phyloP scores from a whole-genome alignment of 2,797 vertebrate genomes.

The Clarias fuscus region DNA sequence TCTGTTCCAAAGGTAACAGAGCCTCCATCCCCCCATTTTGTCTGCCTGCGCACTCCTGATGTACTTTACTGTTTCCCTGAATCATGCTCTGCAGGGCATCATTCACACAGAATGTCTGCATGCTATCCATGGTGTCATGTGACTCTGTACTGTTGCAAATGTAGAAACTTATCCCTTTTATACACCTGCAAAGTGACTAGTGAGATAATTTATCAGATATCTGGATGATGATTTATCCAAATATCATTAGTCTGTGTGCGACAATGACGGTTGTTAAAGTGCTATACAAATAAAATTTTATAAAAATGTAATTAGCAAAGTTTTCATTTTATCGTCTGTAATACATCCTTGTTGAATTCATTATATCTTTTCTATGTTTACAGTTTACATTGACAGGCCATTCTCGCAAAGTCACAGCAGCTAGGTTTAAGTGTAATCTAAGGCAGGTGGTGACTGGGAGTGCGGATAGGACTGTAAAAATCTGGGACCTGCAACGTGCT shows the following conservation, averaged over 20 bases:
- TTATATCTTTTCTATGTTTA: constrained; percentile 15
- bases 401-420: constrained; percentile 85
- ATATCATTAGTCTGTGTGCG: too few relatives aligned
- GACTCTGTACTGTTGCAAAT: constrained; percentile 1
- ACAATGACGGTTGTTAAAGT: too few relatives aligned
- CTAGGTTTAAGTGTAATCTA: constrained; percentile 77
- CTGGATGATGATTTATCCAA: neutral
- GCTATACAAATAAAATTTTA: too few relatives aligned
- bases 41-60: constrained; percentile 14
- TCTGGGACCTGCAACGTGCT: constrained; percentile 83
- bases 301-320: too few relatives aligned
- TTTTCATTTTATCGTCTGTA: neutral
- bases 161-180: constrained; percentile 16
- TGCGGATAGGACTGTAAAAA: constrained; percentile 80
- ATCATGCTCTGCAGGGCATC: constrained; percentile 42
- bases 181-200: neutral
- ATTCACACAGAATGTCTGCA: constrained; percentile 23
- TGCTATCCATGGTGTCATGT: constrained; percentile 21
- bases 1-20: constrained; percentile 77
- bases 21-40: constrained; percentile 7
- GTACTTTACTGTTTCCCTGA: constrained; percentile 35
- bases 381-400: constrained; percentile 87
- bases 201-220: neutral
- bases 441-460: constrained; percentile 85
- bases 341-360: neutral